Conservation (phyloP, 2,113 vertebrate genomes). For the Pungitius pungitius region DNA sequence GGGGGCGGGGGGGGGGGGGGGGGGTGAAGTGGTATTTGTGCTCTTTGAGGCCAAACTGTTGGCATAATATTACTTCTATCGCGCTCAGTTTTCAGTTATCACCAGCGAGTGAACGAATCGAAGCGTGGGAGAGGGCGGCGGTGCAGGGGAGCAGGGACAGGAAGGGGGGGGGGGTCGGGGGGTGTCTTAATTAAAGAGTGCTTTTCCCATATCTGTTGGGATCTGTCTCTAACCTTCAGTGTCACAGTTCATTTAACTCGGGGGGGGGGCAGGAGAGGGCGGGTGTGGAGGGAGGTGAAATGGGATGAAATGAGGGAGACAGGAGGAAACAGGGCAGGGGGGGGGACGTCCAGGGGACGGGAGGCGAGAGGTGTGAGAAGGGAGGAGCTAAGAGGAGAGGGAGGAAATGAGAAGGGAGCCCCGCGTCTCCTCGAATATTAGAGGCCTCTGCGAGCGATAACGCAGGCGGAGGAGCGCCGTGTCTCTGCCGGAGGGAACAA, state of each 20-base stretch:
- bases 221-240: slow-evolving; percentile 73
- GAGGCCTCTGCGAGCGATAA: slow-evolving; percentile 28
- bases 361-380: neutral
- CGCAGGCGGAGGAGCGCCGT: neutral
- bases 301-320: neutral
- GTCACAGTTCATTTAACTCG: slow-evolving; percentile 71
- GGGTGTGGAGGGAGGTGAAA: neutral
- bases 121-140: slow-evolving; percentile 38
- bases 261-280: too few species aligned
- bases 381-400: neutral
- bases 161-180: slow-evolving; percentile 43
- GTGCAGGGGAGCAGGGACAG: slow-evolving; percentile 40
- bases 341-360: too few species aligned
- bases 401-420: neutral
- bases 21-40: slow-evolving; percentile 63
- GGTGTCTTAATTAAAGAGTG: slow-evolving; percentile 72
- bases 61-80: slow-evolving; percentile 66
- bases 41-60: slow-evolving; percentile 61
- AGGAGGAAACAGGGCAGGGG: neutral
- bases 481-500: slow-evolving; percentile 24
- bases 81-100: slow-evolving; percentile 70
- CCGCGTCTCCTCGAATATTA: too few species aligned
- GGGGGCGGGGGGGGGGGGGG: slow-evolving; percentile 24
- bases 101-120: slow-evolving; percentile 51
- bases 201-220: slow-evolving; percentile 58